phyloP scores from a whole-genome alignment of 2,797 vertebrate species.

The Onychomys leucogaster region DNA sequence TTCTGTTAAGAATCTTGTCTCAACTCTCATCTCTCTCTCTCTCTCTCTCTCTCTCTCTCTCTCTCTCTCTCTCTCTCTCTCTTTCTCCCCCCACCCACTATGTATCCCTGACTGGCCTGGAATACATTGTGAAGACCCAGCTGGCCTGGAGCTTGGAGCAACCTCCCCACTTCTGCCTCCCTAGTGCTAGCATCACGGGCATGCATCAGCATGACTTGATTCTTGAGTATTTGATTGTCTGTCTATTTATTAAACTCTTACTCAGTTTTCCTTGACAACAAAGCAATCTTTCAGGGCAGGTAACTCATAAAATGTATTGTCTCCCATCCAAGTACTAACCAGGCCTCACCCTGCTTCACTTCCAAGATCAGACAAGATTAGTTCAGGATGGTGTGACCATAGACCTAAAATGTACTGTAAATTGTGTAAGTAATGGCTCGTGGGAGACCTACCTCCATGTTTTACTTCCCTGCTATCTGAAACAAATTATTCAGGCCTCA shows the following conservation, averaged over 20 bases:
- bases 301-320: background rate
- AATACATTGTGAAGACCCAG: background rate
- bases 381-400: no score
- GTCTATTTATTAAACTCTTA: background rate
- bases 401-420: background rate
- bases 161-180: background rate
- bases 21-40: no score
- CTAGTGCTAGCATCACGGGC: background rate
- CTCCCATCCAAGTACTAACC: background rate
- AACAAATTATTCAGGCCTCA: conserved; percentile 7
- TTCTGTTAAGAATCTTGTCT: background rate
- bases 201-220: background rate
- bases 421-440: background rate
- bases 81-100: no score
- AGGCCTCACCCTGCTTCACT: background rate
- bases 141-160: background rate
- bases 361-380: background rate
- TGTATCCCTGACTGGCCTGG: no score
- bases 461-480: background rate
- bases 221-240: background rate
- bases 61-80: no score
- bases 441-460: background rate
- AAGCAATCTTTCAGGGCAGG: background rate
- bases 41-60: no score
- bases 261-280: background rate